Evolutionary conservation across 2,888 invertebrate species (phyloP).

Genomic region (Amblyteles armatorius): DNA sequence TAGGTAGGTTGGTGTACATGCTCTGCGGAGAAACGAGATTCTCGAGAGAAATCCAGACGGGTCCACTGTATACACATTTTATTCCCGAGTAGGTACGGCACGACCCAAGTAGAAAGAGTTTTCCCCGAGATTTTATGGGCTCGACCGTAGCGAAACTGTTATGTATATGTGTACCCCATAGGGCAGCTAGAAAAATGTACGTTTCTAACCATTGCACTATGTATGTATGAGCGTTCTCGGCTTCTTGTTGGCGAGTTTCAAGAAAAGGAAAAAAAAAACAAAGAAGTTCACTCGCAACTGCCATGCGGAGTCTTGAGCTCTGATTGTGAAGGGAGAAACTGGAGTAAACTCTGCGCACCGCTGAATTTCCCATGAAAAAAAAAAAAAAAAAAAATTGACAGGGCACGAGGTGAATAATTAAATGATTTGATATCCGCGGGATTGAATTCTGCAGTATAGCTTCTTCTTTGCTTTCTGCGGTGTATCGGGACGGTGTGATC

Average conservation of each 20-base stretch:
- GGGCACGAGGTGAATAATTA: constrained; percentile 41
- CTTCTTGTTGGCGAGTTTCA: constrained; percentile 29
- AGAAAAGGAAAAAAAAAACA: background rate
- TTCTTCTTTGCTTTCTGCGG: background rate
- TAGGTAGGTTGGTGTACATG: constrained; percentile 13
- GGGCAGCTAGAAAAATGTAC: constrained; percentile 23
- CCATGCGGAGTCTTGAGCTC: constrained; percentile 16
- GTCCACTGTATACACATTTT: constrained; percentile 65
- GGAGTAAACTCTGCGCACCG: constrained; percentile 1
- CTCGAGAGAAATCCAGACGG: constrained; percentile 67
- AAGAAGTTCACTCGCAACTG: constrained; percentile 2
- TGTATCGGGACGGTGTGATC: background rate
- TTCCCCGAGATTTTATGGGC: constrained; percentile 66
- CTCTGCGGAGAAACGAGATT: constrained; percentile 49
- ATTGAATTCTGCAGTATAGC: constrained; percentile 36
- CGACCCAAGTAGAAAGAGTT: constrained; percentile 61
- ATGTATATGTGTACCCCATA: constrained; percentile 44
- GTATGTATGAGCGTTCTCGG: constrained; percentile 44
- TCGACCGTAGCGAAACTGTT: constrained; percentile 64
- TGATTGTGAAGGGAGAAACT: constrained; percentile 28
- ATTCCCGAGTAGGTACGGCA: constrained; percentile 54
- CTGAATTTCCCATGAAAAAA: background rate
- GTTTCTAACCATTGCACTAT: background rate
- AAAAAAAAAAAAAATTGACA: background rate
- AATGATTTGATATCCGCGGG: constrained; percentile 38